Conservation (phyloP, 2,113 vertebrate genomes). For the Esox niger region DNA sequence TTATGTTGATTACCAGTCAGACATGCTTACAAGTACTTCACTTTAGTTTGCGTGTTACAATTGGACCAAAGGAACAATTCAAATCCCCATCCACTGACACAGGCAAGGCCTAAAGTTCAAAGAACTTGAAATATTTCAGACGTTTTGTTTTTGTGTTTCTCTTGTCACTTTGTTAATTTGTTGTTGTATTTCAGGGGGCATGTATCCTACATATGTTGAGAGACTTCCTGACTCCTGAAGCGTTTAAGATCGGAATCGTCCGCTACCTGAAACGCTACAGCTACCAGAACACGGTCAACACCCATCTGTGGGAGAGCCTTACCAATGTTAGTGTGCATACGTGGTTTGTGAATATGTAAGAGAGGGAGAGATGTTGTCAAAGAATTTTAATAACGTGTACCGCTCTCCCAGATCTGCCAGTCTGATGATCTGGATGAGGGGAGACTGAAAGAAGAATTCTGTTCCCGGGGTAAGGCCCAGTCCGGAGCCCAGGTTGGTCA, state of each 20-base stretch:
- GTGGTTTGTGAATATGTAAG: not conserved
- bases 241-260: conserved; percentile 82
- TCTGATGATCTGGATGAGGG: conserved; percentile 53
- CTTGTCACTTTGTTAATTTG: not conserved
- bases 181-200: conserved; percentile 73
- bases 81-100: too few species aligned
- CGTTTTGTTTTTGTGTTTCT: not conserved
- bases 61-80: too few species aligned
- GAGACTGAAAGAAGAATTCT: conserved; percentile 70
- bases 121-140: too few species aligned
- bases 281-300: conserved; percentile 85
- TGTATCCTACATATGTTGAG: conserved; percentile 89
- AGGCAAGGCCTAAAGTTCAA: too few species aligned
- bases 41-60: too few species aligned
- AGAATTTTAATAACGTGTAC: not conserved
- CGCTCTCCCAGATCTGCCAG: conserved; percentile 74
- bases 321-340: conserved; percentile 70
- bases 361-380: too few species aligned
- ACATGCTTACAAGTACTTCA: too few species aligned
- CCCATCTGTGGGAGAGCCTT: conserved; percentile 86
- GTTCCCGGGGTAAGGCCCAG: conserved; percentile 57
- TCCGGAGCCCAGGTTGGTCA: conserved; percentile 70
- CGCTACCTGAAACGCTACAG: conserved; percentile 82
- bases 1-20: too few species aligned
- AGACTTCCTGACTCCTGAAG: conserved; percentile 80